Conservation (phyloP, 1,140 invertebrate species). For the Agrypnia vestita region DNA sequence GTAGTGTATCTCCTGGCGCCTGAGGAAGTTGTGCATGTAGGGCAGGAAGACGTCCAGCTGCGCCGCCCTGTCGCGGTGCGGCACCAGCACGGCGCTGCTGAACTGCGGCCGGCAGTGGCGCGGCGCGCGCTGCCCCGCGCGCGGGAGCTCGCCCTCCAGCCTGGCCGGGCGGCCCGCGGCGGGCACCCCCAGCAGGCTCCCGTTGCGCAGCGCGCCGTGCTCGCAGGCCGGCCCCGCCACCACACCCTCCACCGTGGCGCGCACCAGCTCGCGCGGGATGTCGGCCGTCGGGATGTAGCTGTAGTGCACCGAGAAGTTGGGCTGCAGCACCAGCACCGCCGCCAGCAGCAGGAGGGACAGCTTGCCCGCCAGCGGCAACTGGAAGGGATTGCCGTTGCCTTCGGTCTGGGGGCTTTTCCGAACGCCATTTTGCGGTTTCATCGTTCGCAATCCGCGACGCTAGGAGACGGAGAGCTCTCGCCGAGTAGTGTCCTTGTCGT, state of each 20-base stretch:
- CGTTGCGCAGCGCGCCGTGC: constrained; percentile 58
- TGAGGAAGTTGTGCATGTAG: constrained; percentile 93
- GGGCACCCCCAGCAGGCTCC: constrained; percentile 62
- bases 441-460: not conserved
- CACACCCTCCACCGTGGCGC: not conserved
- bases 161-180: constrained; percentile 61
- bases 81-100: constrained; percentile 90
- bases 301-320: constrained; percentile 44
- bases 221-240: not conserved
- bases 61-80: constrained; percentile 87
- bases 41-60: constrained; percentile 88
- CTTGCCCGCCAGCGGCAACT: constrained; percentile 15
- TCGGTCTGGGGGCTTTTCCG: not conserved
- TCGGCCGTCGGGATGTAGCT: constrained; percentile 9
- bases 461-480: too few relatives aligned
- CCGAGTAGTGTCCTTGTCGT: too few relatives aligned
- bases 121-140: constrained; percentile 81
- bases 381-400: not conserved
- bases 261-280: constrained; percentile 39
- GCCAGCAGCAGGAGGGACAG: not conserved
- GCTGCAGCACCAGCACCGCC: constrained; percentile 21
- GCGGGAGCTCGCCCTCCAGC: constrained; percentile 59
- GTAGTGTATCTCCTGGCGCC: constrained; percentile 89
- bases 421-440: not conserved
- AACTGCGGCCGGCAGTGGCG: constrained; percentile 81